Evolutionary conservation across 2,888 invertebrate genomes (phyloP), one percentile per base, ranked within the genome.

Genomic region (Tetranychus piercei): DNA sequence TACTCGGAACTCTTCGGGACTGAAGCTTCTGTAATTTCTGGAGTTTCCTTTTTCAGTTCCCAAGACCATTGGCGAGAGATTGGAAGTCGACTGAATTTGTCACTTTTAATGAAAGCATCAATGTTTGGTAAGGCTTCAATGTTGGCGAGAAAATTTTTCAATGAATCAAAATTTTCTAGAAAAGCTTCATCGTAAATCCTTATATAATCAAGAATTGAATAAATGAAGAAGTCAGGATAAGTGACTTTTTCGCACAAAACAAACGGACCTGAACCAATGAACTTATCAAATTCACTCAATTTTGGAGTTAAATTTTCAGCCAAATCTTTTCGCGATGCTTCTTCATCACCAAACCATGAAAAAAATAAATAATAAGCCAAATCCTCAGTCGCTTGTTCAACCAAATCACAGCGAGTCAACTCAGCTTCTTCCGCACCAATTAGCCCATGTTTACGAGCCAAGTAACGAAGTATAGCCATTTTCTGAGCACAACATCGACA

Each of bases 361-460:
- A 80, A 76, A 6, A 81, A 80, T 71, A 82, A 81, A 1, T 80
- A 80, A 74, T 80, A 80, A 44, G 82, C 79, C 75, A 84, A 80
- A 77, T 85, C 85, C 78, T 80, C 80, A 22, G 81, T 78, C 76
- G 83, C 81, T 74, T 82, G 82, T 64, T 82, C 80, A 76, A 82
- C 77, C 71, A 84, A 77, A 77, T 84, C 84, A 64, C 82, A 81
- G 4, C 80, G 76, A 2, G 79, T 80, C 70, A 79, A 79, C 69
- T 84, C 84, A 71, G 80, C 79, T 67, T 81, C 81, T 7, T 81
- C 81, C 43, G 79, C 80, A 15, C 84, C 84, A 76, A 79, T 79
- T 23, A 85, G 78, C 73, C 82, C 80, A 78, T 83, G 80, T 77
- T 84, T 84, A 9, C 83, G 78, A 18, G 82, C 82, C 66, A 82